Percentiles rank a stretch among this genome's conserved stretches.
phyloP scores from a whole-genome alignment of 2,797 vertebrate genomes.

The Hydrophis major region DNA sequence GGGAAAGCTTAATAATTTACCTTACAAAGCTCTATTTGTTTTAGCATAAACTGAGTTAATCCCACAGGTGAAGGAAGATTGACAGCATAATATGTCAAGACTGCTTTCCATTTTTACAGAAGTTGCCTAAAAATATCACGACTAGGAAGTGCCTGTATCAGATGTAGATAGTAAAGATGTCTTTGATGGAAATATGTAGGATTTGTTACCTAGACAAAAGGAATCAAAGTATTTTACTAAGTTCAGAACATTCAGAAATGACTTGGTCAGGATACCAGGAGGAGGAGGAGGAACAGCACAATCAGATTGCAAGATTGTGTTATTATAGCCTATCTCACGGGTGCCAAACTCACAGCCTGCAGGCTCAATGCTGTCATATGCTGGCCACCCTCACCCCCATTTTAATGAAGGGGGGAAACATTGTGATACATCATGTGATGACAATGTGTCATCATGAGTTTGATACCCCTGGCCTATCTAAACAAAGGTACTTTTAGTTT shows the following conservation, averaged over 20 bases:
- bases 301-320: neutral
- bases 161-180: neutral
- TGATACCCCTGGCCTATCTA: neutral
- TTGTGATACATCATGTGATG: no score
- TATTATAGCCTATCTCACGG: neutral
- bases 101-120: neutral
- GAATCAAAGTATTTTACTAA: neutral
- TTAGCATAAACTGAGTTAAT: neutral
- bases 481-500: neutral
- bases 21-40: neutral
- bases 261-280: neutral
- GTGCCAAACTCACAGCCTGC: no score
- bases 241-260: neutral
- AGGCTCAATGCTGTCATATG: no score
- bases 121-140: neutral
- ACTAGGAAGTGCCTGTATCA: neutral
- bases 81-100: neutral
- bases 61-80: neutral
- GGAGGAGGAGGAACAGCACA: neutral
- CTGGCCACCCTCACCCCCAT: no score
- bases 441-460: no score
- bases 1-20: neutral
- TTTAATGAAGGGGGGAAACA: no score
- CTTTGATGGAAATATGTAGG: neutral
- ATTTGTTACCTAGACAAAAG: neutral